Conservation (phyloP, 2,888 invertebrate genomes). For the Keiferia lycopersicella region DNA sequence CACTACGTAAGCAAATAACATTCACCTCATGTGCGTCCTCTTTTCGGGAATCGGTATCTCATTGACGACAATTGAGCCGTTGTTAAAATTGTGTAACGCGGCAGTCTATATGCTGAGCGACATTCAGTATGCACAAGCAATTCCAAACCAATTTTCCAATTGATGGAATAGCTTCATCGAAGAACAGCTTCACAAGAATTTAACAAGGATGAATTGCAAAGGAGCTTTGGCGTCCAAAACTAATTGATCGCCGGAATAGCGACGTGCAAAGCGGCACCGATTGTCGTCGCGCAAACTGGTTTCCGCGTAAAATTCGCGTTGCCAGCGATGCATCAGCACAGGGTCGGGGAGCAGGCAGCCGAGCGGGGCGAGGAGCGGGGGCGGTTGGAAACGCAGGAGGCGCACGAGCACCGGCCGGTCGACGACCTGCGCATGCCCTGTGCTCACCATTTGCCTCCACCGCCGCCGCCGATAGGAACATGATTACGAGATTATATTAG, state of each 20-base stretch:
- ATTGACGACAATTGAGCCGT: slow-evolving; percentile 26
- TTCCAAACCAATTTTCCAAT: slow-evolving; percentile 25
- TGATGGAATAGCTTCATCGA: slow-evolving; percentile 26
- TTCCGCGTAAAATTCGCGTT: slow-evolving; percentile 78
- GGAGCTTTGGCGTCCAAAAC: slow-evolving; percentile 32
- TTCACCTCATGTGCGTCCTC: slow-evolving; percentile 43
- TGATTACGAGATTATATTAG: slow-evolving; percentile 61
- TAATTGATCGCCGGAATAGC: slow-evolving; percentile 49
- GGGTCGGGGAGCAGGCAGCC: slow-evolving; percentile 62
- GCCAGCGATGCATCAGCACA: slow-evolving; percentile 75
- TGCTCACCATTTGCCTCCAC: slow-evolving; percentile 70
- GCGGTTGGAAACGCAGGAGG: slow-evolving; percentile 74
- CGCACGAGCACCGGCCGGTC: slow-evolving; percentile 75
- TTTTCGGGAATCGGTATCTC: slow-evolving; percentile 34
- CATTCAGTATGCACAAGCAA: slow-evolving; percentile 4
- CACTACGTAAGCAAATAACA: slow-evolving; percentile 52
- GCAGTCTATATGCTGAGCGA: background rate
- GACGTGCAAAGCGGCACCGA: slow-evolving; percentile 54
- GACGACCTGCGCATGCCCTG: slow-evolving; percentile 78
- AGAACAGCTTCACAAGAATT: background rate
- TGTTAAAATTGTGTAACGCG: slow-evolving; percentile 12
- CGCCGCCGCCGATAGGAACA: slow-evolving; percentile 61
- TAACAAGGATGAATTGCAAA: slow-evolving; percentile 10
- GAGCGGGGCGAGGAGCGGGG: slow-evolving; percentile 51
- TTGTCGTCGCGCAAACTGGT: slow-evolving; percentile 73